Evolutionary conservation across 2,113 vertebrate genomes (phyloP).

Genomic region (Oophaga pumilio): DNA sequence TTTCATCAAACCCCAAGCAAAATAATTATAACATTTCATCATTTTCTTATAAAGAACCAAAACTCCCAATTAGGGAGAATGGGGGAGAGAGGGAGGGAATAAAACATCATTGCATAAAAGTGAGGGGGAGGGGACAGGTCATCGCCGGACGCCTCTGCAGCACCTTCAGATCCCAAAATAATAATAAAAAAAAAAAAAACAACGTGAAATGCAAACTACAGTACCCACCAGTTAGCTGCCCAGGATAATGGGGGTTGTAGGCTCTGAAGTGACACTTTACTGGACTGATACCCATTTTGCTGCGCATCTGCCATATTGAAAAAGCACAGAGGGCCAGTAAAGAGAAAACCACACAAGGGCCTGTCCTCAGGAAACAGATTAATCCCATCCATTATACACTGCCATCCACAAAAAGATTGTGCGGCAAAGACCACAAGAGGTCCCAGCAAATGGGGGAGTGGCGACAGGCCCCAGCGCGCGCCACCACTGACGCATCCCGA

Average conservation of each 20-base stretch:
- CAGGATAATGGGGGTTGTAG: neutral
- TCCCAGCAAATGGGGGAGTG: neutral
- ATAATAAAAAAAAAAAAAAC: neutral
- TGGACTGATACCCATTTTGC: neutral
- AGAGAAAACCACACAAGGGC: neutral
- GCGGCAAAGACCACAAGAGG: neutral
- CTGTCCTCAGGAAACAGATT: neutral
- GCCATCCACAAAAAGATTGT: neutral
- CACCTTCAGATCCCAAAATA: neutral
- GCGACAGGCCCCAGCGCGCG: neutral
- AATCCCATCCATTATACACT: neutral
- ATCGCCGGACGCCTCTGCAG: constrained; percentile 41
- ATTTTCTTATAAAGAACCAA: constrained; percentile 58
- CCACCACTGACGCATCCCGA: neutral
- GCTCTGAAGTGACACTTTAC: neutral
- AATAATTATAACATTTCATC: neutral
- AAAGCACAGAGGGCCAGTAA: no score
- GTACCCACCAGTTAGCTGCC: constrained; percentile 5
- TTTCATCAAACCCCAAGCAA: constrained; percentile 21
- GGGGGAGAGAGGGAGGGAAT: constrained; percentile 29
- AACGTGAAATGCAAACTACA: neutral
- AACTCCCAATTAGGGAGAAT: neutral
- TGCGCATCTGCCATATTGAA: no score
- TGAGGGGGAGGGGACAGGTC: constrained; percentile 45
- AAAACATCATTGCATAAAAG: constrained; percentile 62